A percentile compares a stretch with the other conserved stretches of the same genome.
Evolutionary conservation across 1,140 invertebrate species (phyloP).

Genomic region (Radopholus similis): DNA sequence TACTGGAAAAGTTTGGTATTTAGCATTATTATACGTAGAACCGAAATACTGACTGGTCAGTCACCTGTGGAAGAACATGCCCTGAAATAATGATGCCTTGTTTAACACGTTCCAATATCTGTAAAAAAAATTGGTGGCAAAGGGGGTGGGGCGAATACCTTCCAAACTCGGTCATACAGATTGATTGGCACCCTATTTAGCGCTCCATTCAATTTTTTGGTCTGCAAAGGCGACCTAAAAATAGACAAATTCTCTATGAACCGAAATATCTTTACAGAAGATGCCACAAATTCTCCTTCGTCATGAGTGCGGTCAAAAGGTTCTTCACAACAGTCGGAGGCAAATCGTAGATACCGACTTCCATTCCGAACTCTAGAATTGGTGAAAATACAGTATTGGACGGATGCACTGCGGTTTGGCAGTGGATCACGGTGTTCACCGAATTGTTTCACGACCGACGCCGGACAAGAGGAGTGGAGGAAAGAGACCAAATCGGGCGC

Average conservation of each 20-base stretch:
- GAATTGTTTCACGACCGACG: slow-evolving; percentile 29
- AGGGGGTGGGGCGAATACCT: slow-evolving; percentile 74
- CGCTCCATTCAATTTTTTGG: slow-evolving; percentile 86
- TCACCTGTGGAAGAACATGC: slow-evolving; percentile 70
- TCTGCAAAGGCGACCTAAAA: slow-evolving; percentile 67
- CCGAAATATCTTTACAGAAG: slow-evolving; percentile 41
- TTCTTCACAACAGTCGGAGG: slow-evolving; percentile 57
- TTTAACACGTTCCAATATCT: slow-evolving; percentile 13
- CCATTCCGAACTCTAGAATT: slow-evolving; percentile 27
- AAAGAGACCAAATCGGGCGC: slow-evolving; percentile 15
- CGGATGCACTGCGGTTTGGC: no score
- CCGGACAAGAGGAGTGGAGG: slow-evolving; percentile 29
- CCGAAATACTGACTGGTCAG: slow-evolving; percentile 38
- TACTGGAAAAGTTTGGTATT: slow-evolving; percentile 66
- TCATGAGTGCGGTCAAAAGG: slow-evolving; percentile 45
- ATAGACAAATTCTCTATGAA: not conserved
- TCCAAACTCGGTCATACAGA: slow-evolving; percentile 93
- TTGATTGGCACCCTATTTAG: slow-evolving; percentile 85
- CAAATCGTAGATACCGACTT: slow-evolving; percentile 50
- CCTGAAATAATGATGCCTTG: slow-evolving; percentile 72
- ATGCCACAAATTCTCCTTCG: slow-evolving; percentile 52
- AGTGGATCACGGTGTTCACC: no score
- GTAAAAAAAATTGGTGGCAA: slow-evolving; percentile 62
- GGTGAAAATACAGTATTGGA: not conserved
- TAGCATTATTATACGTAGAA: not conserved